These are phyloP conservation scores for Xestia c-nigrum DNA, from an alignment of 2,888 invertebrate species.

Conservation along the genomic window DNA sequence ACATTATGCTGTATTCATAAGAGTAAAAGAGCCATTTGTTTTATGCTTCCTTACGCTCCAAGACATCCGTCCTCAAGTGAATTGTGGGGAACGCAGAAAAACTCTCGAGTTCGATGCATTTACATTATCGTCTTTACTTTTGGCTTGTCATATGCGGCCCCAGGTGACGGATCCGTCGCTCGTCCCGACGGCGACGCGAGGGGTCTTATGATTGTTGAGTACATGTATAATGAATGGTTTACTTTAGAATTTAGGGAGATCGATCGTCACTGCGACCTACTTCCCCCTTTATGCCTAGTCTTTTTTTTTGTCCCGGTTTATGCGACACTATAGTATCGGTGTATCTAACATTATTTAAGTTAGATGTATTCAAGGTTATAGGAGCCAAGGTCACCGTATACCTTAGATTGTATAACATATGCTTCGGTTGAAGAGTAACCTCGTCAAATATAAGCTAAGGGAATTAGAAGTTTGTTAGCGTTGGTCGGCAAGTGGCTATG, in stretches of 20 bases:
- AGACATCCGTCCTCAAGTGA: slow-evolving; percentile 71
- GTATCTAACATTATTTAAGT: background rate
- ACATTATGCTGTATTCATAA: slow-evolving; percentile 51
- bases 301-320: background rate
- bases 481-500: slow-evolving; percentile 39
- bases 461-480: slow-evolving; percentile 38
- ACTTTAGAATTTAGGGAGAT: slow-evolving; percentile 62
- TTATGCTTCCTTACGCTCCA: slow-evolving; percentile 73
- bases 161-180: slow-evolving; percentile 69
- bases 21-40: slow-evolving; percentile 60
- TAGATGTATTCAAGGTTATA: background rate
- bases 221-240: slow-evolving; percentile 66
- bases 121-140: slow-evolving; percentile 79
- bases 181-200: slow-evolving; percentile 62
- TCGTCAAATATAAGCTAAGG: slow-evolving; percentile 38
- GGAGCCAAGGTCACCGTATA: background rate
- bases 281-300: slow-evolving; percentile 1
- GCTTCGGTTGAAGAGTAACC: slow-evolving; percentile 19
- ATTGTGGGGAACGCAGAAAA: slow-evolving; percentile 73
- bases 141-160: slow-evolving; percentile 73
- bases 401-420: slow-evolving; percentile 16
- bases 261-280: slow-evolving; percentile 37
- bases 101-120: slow-evolving; percentile 75
- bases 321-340: too few species aligned
- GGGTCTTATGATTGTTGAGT: slow-evolving; percentile 68